Evolutionary conservation across 2,113 vertebrate genomes (phyloP).

Genomic region (Clarias batrachus): DNA sequence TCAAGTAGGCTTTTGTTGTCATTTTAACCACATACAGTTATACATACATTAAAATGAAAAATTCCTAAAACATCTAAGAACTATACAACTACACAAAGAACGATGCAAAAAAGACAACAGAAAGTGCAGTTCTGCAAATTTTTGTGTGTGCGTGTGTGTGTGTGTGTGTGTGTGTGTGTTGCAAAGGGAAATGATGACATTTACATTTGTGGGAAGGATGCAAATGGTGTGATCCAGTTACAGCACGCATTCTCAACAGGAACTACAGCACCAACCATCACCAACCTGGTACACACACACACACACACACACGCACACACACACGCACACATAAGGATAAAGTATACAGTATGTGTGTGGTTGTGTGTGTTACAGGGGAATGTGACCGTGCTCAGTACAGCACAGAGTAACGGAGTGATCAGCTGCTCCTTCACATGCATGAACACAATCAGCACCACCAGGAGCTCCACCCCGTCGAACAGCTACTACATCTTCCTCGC

Average conservation of each 20-base stretch:
- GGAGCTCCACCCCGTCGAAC: conserved; percentile 38
- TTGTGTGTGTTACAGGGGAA: conserved; percentile 61
- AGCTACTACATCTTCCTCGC: conserved; percentile 68
- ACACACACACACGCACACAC: neutral
- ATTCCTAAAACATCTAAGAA: too few relatives aligned
- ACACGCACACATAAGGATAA: neutral
- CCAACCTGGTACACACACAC: conserved; percentile 61
- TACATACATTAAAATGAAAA: too few relatives aligned
- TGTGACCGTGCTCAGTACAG: conserved; percentile 56
- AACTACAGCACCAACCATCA: conserved; percentile 41
- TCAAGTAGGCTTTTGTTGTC: too few relatives aligned
- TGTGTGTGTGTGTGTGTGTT: neutral
- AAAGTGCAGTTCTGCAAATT: too few relatives aligned
- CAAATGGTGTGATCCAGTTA: conserved; percentile 51
- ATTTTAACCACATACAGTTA: too few relatives aligned
- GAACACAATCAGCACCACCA: conserved; percentile 63
- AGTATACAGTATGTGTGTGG: neutral
- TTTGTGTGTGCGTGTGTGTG: too few relatives aligned
- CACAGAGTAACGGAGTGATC: conserved; percentile 59
- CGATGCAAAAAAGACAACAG: too few relatives aligned
- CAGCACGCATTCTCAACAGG: conserved; percentile 71
- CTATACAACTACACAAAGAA: too few relatives aligned
- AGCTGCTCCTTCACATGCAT: conserved; percentile 72
- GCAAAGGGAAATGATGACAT: conserved; percentile 76
- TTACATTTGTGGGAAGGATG: conserved; percentile 68